phyloP scores from a whole-genome alignment of 2,113 vertebrate species.

The Rhynchopsitta pachyrhyncha region DNA sequence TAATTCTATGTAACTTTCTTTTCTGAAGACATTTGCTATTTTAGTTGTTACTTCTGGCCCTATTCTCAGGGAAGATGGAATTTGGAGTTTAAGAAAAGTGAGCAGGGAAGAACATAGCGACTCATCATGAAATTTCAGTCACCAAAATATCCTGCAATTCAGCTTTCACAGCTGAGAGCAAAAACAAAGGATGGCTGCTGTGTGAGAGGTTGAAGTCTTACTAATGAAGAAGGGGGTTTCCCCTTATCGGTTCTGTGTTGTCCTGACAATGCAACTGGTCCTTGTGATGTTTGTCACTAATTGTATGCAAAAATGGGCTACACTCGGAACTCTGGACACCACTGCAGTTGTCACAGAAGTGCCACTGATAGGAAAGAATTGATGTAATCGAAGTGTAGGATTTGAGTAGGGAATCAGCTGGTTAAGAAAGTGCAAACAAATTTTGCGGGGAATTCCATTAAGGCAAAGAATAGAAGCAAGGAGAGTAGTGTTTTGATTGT shows the following conservation, averaged over 20 bases:
- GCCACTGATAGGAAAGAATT: neutral
- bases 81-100: slow-evolving; percentile 64
- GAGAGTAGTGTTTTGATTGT: neutral
- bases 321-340: neutral
- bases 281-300: slow-evolving; percentile 35
- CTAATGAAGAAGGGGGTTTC: slow-evolving; percentile 37
- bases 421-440: neutral
- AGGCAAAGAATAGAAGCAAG: neutral
- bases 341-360: neutral
- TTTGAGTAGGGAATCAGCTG: neutral
- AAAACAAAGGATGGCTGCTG: neutral
- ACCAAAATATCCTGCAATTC: slow-evolving; percentile 69
- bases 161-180: slow-evolving; percentile 40
- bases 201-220: neutral
- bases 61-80: slow-evolving; percentile 81
- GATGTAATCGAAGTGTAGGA: neutral
- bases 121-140: slow-evolving; percentile 57
- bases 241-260: neutral
- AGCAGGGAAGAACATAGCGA: slow-evolving; percentile 44
- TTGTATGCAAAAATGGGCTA: neutral
- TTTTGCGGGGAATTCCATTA: neutral
- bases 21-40: slow-evolving; percentile 68
- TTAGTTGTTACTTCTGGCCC: slow-evolving; percentile 75
- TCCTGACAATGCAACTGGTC: neutral
- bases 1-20: slow-evolving; percentile 56